Base-by-base conservation (phyloP, 1,140 invertebrate species). In the Coenobita brevimanus region DNA sequence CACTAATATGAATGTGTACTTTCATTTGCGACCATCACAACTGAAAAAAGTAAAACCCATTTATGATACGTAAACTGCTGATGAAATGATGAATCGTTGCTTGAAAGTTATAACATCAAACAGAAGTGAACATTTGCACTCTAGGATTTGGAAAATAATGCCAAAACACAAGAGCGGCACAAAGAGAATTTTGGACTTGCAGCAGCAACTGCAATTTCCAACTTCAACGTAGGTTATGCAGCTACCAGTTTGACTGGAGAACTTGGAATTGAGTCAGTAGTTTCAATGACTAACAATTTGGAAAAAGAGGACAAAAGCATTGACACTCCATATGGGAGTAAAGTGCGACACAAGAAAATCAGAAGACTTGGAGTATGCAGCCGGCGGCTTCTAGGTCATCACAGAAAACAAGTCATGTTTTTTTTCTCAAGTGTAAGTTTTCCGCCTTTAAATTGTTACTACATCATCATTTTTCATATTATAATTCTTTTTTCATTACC, bases 61-160 rank as follows among this genome's bases (percentile, higher is more conserved):
- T n/a, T 79, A 79, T 30, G 50, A 54, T 24, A 50, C 24, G 38
- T 50, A 54, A 15, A 79, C 76, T 6, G 60, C 4, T 10, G 76
- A 79, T 57, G 76, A 79, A 24, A 57, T 79, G 46, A 24, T 79
- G 50, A 43, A 3, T 2, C 50, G n/a, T n/a, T 79, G 76, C 21
- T 13, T 79, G 10, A 13, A n/a, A 41, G 76, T 43, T 4, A 46
- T 41, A 27, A 79, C 43, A 30, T 50, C n/a, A n/a, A 79, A 79
- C 30, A 15, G 6, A 1, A 79, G 60, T 30, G 76, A 79, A 57
- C 27, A 50, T 57, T 13, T 79, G 8, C 76, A 79, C 50, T n/a
- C 43, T 15, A 33, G 15, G 10, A 57, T 54, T 30, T 79, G 76
- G 76, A 79, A 30, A 57, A 24, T 79, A n/a, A 54, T 30, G 8